Evolutionary conservation across 1,140 invertebrate genomes (phyloP), one percentile per base, ranked within the genome.

Genomic region (Samia ricini): DNA sequence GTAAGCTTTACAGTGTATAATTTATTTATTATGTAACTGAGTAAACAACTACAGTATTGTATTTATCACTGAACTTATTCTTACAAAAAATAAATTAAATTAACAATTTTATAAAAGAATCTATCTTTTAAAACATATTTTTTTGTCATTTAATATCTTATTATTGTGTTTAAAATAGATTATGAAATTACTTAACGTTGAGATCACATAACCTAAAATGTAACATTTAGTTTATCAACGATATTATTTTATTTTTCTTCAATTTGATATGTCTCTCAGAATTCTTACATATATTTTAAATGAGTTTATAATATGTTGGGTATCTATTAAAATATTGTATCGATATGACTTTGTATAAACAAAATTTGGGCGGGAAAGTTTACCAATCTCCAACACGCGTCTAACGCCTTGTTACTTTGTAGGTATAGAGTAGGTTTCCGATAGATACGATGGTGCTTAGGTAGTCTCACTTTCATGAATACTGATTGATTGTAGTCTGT

Each of bases 21-120:
- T 56, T 66, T 66, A n/a, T 61, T 63, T 65, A 66, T 87, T 87
- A 87, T 85, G 74, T 87, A 87, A 87, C 73, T 15, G n/a, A 61
- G 51, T 55, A 72, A 71, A 60, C 56, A 26, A 61, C 24, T 59
- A 29, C 22, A 48, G 76, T 60, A 51, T 62, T 58, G 51, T 63
- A 49, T 59, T 70, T 69, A 68, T 73, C 62, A 77, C 33, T 42
- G 33, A 15, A 42, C 3, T 15, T 4, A 15, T 42, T 63, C 61
- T 71, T 57, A 56, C 2, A 42, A 15, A 15, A 42, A 42, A 42
- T 42, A 42, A 42, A 42, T 42, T 12, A 15, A 12, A 42, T 15
- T 42, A 42, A 12, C 33, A 12, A 15, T 42, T 42, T 42, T 15
- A 42, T 42, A 42, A 15, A 42, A 42, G 4, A 42, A 42, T 42